Conservation (phyloP, 2,113 vertebrate genomes). For the Cnemophilus loriae region DNA sequence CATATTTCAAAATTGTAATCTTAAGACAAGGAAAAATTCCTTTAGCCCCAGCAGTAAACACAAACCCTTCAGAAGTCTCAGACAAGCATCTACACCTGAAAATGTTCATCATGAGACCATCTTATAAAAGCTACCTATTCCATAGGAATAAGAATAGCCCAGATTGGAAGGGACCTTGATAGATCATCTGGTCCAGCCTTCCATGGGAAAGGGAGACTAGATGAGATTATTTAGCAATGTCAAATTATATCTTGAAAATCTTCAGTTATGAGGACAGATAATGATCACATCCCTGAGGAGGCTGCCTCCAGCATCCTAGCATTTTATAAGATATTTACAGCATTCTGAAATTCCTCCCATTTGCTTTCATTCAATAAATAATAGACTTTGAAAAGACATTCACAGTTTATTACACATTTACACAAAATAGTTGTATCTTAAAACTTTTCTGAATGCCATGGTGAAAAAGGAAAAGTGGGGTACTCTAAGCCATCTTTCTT, state of each 20-base stretch:
- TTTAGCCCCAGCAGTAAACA: not conserved
- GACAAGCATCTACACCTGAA: not conserved
- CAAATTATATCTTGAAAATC: not conserved
- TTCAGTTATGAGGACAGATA: not conserved
- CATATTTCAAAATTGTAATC: not conserved
- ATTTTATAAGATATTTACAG: not conserved
- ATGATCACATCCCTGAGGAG: not conserved
- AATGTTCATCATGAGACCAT: fast-evolving
- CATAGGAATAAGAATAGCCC: not conserved
- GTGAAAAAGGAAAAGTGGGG: not conserved
- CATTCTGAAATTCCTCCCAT: not conserved
- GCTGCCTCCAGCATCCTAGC: not conserved
- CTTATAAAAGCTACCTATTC: not conserved
- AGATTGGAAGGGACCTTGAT: not conserved
- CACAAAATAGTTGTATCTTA: not conserved
- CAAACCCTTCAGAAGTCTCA: not conserved
- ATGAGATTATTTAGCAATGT: not conserved
- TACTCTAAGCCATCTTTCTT: not conserved
- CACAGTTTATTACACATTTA: not conserved
- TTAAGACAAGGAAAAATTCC: not conserved
- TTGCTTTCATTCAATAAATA: not conserved
- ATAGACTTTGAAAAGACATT: not conserved
- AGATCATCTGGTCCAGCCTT: not conserved
- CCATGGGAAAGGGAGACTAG: not conserved
- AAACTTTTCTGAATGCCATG: not conserved